Evolutionary conservation across 1,140 invertebrate genomes (phyloP).

Genomic region (Trissolcus basalis): DNA sequence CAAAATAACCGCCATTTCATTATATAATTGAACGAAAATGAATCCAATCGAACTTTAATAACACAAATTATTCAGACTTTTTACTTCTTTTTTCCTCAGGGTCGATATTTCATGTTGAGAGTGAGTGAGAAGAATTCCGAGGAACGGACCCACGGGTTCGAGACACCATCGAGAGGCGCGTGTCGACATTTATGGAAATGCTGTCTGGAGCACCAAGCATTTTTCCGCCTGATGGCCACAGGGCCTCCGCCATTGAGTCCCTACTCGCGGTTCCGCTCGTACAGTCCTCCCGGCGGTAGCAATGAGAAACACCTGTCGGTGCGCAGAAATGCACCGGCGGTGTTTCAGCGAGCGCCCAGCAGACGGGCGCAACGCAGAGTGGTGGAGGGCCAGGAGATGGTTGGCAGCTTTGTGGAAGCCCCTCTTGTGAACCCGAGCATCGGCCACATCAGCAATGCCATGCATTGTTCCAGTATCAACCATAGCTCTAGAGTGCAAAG

Average conservation of each 20-base stretch:
- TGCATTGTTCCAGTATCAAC: slow-evolving; percentile 43
- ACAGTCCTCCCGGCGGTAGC: slow-evolving; percentile 77
- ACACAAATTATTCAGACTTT: too few relatives aligned
- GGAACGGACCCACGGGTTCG: slow-evolving; percentile 96
- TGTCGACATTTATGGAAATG: slow-evolving; percentile 99
- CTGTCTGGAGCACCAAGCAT: slow-evolving; percentile 98
- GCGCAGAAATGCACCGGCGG: slow-evolving; percentile 83
- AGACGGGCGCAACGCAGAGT: slow-evolving; percentile 87
- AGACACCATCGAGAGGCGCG: slow-evolving; percentile 94
- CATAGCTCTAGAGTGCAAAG: slow-evolving; percentile 63
- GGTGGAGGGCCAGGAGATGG: slow-evolving; percentile 81
- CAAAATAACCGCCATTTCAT: too few relatives aligned
- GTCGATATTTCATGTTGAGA: slow-evolving; percentile 95
- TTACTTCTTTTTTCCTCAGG: slow-evolving; percentile 67
- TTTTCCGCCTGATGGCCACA: slow-evolving; percentile 90
- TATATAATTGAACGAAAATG: too few relatives aligned
- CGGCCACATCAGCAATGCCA: slow-evolving; percentile 54
- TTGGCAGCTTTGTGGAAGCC: slow-evolving; percentile 70
- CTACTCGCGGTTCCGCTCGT: slow-evolving; percentile 81
- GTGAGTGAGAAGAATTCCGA: slow-evolving; percentile 97
- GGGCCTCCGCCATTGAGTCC: slow-evolving; percentile 73
- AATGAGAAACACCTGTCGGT: slow-evolving; percentile 77
- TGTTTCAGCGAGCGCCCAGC: slow-evolving; percentile 92
- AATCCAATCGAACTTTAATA: too few relatives aligned
- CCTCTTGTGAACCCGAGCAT: slow-evolving; percentile 59